phyloP scores from a whole-genome alignment of 2,797 vertebrate species.

The Poeciliopsis paucimaculata region DNA sequence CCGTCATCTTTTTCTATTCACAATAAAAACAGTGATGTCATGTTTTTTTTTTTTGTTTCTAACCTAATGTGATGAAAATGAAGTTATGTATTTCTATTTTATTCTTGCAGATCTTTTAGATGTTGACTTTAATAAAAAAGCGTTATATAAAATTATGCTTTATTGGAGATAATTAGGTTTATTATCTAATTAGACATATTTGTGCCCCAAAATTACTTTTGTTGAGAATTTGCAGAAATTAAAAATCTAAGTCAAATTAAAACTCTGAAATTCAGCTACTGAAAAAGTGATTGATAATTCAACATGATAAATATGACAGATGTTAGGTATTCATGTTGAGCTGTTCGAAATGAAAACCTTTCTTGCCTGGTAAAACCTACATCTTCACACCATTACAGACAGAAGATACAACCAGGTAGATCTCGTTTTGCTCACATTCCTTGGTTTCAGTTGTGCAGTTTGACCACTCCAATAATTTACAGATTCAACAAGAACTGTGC shows the following conservation, averaged over 20 bases:
- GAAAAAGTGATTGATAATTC: slow-evolving; percentile 24
- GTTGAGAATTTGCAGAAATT: neutral
- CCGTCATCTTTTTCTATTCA: slow-evolving; percentile 43
- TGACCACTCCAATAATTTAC: slow-evolving; percentile 18
- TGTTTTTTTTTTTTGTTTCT: slow-evolving; percentile 47
- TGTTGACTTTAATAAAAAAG: slow-evolving; percentile 9
- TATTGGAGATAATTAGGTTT: neutral
- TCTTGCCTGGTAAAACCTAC: slow-evolving; percentile 14
- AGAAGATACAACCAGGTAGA: neutral
- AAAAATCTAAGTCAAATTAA: neutral
- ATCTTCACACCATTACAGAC: slow-evolving; percentile 1
- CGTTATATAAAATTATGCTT: neutral
- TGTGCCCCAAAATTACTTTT: neutral
- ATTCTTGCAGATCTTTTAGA: slow-evolving; percentile 28
- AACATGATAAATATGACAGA: slow-evolving; percentile 61
- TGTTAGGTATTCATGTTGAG: slow-evolving; percentile 6
- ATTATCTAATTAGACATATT: slow-evolving; percentile 1
- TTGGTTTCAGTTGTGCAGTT: slow-evolving; percentile 22
- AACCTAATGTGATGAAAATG: slow-evolving; percentile 45
- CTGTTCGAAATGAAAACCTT: neutral
- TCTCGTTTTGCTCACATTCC: neutral
- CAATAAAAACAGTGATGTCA: slow-evolving; percentile 24
- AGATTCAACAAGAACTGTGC: slow-evolving; percentile 18
- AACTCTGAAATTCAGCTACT: slow-evolving; percentile 17
- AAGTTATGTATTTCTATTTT: slow-evolving; percentile 51